Base-by-base conservation (phyloP, 2,888 invertebrate species). In the Cordilura impudica region DNA sequence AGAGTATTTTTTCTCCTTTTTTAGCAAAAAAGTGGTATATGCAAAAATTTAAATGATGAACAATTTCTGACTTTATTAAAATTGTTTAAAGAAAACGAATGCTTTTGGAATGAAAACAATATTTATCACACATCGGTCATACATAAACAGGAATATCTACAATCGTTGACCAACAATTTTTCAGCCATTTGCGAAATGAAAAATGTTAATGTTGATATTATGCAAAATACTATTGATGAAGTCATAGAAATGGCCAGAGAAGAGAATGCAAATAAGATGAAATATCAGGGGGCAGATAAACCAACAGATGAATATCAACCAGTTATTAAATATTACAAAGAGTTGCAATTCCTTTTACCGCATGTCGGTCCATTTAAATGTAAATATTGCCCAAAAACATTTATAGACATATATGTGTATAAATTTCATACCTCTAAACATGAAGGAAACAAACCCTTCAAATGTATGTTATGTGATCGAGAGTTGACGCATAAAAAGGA, bases 81-180 rank as follows among this genome's bases (percentile, higher is more conserved):
- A 51, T 12, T 79, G 1, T 8, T 79, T 23, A 71, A 65, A 56
- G 66, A 67, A 43, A 75, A 79, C 35, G 79, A 79, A 54, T 79
- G 79, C 31, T 71, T 79, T 61, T 79, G 79, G 79, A 79, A 79
- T 31, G 79, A 75, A 56, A 63, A 79, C 10, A 79, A 79, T 67
- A 79, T 79, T 19, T 79, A 75, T 56, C 79, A 79, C 18, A 79
- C 79, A 19, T 79, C 79, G 1, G 45, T 67, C 4, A 49, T 45
- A 16, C 66, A 71, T 45, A 79, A 70, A 7, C 61, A 75, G 14
- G 61, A 79, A 67, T 54, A 66, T 7, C 29, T 79, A 23, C 70
- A 67, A 19, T 1, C 10, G 7, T 51, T 79, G 14, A 51, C 71
- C 0, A 31, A 8, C 4, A 47, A 60, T 10, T 75, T 61, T 49